Percentiles rank a stretch among this genome's conserved stretches.
Conservation (phyloP, 2,797 vertebrate species). For the Todus mexicanus region DNA sequence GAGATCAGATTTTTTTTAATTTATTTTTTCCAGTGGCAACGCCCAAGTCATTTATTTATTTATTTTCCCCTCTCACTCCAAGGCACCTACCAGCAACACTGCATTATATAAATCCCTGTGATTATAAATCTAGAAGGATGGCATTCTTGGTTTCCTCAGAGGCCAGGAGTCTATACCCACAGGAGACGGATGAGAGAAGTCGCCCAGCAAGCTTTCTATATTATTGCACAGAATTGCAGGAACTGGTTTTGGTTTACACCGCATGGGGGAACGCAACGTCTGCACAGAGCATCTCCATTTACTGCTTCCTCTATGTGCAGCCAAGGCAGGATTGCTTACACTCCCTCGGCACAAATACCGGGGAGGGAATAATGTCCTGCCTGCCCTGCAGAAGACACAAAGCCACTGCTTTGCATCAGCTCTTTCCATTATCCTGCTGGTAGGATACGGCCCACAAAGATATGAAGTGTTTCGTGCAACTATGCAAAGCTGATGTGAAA, state of each 20-base stretch:
- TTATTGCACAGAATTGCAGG: conserved; percentile 54
- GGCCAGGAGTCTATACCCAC: conserved; percentile 18
- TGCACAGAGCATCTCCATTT: conserved; percentile 35
- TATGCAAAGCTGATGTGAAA: background rate
- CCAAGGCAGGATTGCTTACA: conserved; percentile 5
- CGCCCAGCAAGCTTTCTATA: conserved; percentile 10
- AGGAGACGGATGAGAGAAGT: background rate
- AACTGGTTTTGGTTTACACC: conserved; percentile 59
- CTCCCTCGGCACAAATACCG: background rate
- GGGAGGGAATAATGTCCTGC: background rate
- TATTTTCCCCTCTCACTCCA: conserved; percentile 22
- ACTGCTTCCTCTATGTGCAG: background rate
- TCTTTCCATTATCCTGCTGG: background rate
- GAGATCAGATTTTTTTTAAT: background rate
- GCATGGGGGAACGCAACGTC: background rate
- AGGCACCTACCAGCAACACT: background rate
- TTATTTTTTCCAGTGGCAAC: background rate
- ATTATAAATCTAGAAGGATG: conserved; percentile 33
- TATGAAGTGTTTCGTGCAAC: background rate
- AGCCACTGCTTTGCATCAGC: background rate
- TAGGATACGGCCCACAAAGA: background rate
- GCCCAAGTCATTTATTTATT: conserved; percentile 31
- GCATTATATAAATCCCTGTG: conserved; percentile 35
- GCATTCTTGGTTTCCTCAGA: conserved; percentile 38
- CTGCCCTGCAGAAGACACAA: background rate